Conservation (phyloP, 2,113 vertebrate species). For the Plestiodon gilberti region DNA sequence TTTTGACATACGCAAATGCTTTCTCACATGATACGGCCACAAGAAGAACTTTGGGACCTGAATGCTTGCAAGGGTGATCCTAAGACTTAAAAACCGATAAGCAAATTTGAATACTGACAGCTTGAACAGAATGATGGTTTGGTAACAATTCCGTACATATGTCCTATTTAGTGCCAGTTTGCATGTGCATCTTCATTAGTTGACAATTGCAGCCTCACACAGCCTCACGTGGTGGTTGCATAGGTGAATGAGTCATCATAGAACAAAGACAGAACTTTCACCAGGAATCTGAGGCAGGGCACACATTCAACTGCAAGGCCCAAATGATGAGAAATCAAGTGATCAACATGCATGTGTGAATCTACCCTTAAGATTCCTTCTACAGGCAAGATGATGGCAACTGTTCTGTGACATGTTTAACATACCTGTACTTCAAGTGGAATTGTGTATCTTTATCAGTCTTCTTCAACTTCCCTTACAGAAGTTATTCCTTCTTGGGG, state of each 20-base stretch:
- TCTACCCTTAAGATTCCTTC: not conserved
- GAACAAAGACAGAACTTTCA: not conserved
- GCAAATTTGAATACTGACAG: not conserved
- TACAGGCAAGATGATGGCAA: not conserved
- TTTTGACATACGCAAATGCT: accelerated
- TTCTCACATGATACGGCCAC: not conserved
- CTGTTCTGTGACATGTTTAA: not conserved
- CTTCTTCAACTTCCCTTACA: not conserved
- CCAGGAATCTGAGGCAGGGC: not conserved
- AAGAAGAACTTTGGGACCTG: not conserved
- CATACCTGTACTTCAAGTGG: not conserved
- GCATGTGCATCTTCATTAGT: not conserved
- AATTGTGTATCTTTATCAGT: not conserved
- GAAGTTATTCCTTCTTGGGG: too few species aligned
- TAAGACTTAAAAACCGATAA: not conserved
- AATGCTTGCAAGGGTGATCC: too few species aligned
- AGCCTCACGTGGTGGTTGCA: not conserved
- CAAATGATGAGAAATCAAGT: not conserved
- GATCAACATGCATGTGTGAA: not conserved
- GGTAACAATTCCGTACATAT: not conserved
- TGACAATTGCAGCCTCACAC: not conserved
- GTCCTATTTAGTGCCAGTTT: not conserved
- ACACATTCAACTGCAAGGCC: not conserved
- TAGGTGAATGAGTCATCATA: not conserved
- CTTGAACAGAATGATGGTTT: not conserved